Base-by-base conservation (phyloP, 2,797 vertebrate genomes). In the Oryzias sinensis region DNA sequence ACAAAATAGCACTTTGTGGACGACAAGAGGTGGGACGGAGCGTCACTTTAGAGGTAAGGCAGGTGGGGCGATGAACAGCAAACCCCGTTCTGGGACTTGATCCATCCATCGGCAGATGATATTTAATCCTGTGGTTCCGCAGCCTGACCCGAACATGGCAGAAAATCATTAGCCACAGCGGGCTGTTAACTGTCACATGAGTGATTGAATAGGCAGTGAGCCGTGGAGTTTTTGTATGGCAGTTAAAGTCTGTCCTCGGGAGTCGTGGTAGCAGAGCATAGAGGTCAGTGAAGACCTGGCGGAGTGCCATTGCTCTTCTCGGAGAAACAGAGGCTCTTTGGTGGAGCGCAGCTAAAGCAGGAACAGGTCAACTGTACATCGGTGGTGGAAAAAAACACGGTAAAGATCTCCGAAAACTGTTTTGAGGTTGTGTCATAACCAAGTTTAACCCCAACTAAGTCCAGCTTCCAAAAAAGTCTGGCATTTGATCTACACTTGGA, bases 111-210 rank as follows among this genome's bases (percentile, higher is more conserved):
- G 82, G 80, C 82, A 18, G 78, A 72, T 66, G 67, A 87, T 91
- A 90, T 90, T 91, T 91, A 91, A 92, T 92, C 87, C 86, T 78
- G 77, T 66, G 53, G 76, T 90, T 90, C 86, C 68, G 74, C 86
- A 56, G 81, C 70, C 61, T 67, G 73, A 68, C 69, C 85, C 20
- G 80, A 84, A 92, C 91, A 91, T 90, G 91, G 92, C 92, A 88
- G 88, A 85, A 91, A 92, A 92, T 93, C 92, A 92, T 93, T 93
- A 92, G 84, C 83, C 88, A 85, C 84, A 57, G 76, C 56, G 80
- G 90, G 85, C 89, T 70, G 89, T 89, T 93, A 90, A 92, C 90
- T 89, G 89, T 92, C 91, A 91, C 84, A 90, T 87, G 87, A 92
- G 87, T 91, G 91, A 92, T 89, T 90, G 90, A 91, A 83, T 86